Evolutionary conservation across 2,888 invertebrate genomes (phyloP).

Genomic region (Helleia helle): DNA sequence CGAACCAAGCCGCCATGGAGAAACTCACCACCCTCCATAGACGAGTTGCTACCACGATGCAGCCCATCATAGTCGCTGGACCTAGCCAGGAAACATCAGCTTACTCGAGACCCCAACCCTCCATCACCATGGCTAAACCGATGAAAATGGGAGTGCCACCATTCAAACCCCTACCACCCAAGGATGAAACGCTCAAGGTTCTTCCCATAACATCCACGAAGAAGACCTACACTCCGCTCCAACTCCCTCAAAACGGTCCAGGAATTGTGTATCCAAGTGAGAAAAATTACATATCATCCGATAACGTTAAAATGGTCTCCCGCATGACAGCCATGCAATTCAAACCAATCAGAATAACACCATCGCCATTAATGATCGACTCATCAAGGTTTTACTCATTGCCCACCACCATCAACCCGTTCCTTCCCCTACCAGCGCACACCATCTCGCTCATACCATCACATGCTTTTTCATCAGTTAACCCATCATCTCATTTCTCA

Average conservation of each 20-base stretch:
- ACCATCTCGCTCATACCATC: conserved; percentile 50
- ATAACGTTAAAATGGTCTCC: conserved; percentile 60
- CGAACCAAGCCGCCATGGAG: conserved; percentile 55
- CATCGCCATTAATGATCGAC: conserved; percentile 43
- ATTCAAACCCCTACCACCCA: conserved; percentile 84
- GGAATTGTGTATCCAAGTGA: conserved; percentile 60
- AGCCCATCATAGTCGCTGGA: conserved; percentile 49
- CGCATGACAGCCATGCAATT: conserved; percentile 61
- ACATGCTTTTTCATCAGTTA: conserved; percentile 47
- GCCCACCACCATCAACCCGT: conserved; percentile 69
- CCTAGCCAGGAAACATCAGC: conserved; percentile 36
- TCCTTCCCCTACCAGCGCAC: conserved; percentile 58
- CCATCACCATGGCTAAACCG: conserved; percentile 67
- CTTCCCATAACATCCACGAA: conserved; percentile 53
- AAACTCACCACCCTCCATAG: conserved; percentile 47
- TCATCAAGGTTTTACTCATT: conserved; percentile 33
- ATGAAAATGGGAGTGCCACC: conserved; percentile 80
- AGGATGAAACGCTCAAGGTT: conserved; percentile 70
- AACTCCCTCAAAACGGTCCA: conserved; percentile 52
- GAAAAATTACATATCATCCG: conserved; percentile 48
- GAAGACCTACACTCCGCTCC: conserved; percentile 47
- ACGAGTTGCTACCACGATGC: conserved; percentile 46
- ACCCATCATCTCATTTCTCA: conserved; percentile 30
- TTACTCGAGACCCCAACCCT: conserved; percentile 29
- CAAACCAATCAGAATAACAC: conserved; percentile 44